Base-by-base conservation (phyloP, 2,797 vertebrate species). In the Thamnophis elegans region DNA sequence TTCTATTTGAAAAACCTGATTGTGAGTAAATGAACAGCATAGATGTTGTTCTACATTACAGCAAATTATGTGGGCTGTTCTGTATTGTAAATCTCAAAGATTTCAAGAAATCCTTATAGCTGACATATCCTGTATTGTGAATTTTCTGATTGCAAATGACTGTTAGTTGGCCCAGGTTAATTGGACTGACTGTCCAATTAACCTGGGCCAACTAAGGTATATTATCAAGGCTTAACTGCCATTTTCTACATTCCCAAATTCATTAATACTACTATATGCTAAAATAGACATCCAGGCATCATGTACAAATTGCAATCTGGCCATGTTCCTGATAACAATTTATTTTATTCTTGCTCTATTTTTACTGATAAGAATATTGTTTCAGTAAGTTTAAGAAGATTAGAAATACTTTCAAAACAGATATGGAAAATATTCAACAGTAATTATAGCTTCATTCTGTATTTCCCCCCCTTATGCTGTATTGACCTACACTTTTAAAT, bases 341-440 rank as follows among this genome's bases (percentile, higher is more conserved):
- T 87, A 73, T 90, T 92, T 92, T 82, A 90, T 92, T 59, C 89
- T 90, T 87, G 53, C 12, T 87, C 59, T 53, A 87, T 92, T 92
- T 62, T 32, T 56, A 78, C 92, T 87, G 92, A 90, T 92, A 90
- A 47, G 53, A 73, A n/a, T 58, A n/a, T 26, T 90, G 92, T 87
- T 92, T 73, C 60, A 87, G 54, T 90, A 87, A 62, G 54, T 90
- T 87, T 73, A 58, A 90, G 53, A 53, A 90, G 92, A 87, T 92
- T 92, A 90, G 59, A 90, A 87, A 87, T n/a, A 73, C 42, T 73
- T 78, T 60, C 28, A 78, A 90, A 90, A 87, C 53, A 78, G 62
- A n/a, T 55, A 51, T 14, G 42, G 89, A 73, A 90, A 92, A 90
- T 55, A 73, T 87, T 90, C 28, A 87, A 51, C 28, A 59, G 56